phyloP scores from a whole-genome alignment of 2,888 invertebrate species.

The Ethmia dodecea region DNA sequence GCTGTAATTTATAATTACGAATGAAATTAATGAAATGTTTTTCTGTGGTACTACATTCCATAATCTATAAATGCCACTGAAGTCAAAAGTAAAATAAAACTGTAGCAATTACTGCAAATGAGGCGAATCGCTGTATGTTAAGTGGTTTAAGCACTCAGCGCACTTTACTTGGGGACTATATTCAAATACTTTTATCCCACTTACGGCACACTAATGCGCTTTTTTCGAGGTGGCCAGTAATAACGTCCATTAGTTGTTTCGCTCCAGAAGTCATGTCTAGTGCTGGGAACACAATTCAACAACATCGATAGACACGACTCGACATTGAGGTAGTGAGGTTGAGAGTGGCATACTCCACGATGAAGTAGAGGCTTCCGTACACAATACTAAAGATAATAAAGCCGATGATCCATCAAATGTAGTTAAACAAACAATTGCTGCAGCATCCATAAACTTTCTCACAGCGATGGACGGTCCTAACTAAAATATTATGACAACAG shows the following conservation, averaged over 20 bases:
- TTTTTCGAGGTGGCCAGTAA: constrained; percentile 62
- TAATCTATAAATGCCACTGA: no score
- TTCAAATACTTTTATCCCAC: constrained; percentile 72
- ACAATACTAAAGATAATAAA: constrained; percentile 27
- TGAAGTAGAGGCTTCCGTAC: constrained; percentile 4
- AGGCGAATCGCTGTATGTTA: constrained; percentile 60
- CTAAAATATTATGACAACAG: constrained; percentile 62
- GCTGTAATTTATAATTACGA: no score
- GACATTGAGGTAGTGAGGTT: background rate
- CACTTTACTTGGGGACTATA: constrained; percentile 67
- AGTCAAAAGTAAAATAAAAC: constrained; percentile 28
- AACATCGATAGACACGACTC: background rate
- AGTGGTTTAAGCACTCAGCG: constrained; percentile 63
- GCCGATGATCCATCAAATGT: constrained; percentile 32
- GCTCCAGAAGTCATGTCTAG: constrained; percentile 41
- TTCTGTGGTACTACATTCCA: no score
- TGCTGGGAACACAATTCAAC: constrained; percentile 33
- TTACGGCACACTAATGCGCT: constrained; percentile 69
- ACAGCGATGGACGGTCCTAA: constrained; percentile 43
- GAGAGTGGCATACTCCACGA: background rate
- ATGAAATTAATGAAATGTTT: no score
- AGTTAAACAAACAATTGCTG: constrained; percentile 43
- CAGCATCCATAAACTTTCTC: constrained; percentile 49
- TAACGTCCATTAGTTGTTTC: constrained; percentile 66
- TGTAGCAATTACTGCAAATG: constrained; percentile 58